Evolutionary conservation across 2,113 vertebrate species (phyloP), one percentile per base, ranked within the genome.

Genomic region (Salminus brasiliensis): DNA sequence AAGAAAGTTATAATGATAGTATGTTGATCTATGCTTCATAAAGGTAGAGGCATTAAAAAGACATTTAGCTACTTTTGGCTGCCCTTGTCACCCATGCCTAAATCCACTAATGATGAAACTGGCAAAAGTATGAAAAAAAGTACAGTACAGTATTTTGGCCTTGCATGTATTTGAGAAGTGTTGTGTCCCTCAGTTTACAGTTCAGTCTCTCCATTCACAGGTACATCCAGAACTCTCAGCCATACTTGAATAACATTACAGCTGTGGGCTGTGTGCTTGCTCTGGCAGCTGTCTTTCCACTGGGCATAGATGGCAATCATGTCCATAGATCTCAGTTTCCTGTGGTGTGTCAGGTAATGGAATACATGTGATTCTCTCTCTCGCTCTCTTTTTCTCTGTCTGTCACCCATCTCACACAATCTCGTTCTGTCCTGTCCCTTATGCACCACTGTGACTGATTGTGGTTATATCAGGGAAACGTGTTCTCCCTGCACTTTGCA

Each of bases 161-260:
- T 39, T 27, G 12, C 10, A 11, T 66, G 30, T 39, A 39, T 66
- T 13, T 7, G 15, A 21, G 11, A n/a, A n/a, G n/a, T n/a, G n/a
- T n/a, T 34, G 7, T 60, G 57, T 60, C 43, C 6, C 2, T 4
- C 36, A 25, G 21, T 7, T 62, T 45, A 62, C 34, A 13, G 23
- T 62, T 29, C 25, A 53, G 21, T 39, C 4, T 72, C 9, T 68
- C 29, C 36, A 11, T 25, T 69, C 36, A 16, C 88, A 97, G 96
- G 88, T 98, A 97, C 82, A 98, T 98, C 84, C 96, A 98, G 93
- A 97, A 98, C 87, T 98, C 96, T 0, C 96, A 98, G 88, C 96
- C 96, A 0, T 96, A 95, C 89, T 92, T 97, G 74, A 98, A 98
- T 89, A 96, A 96, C 87, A 94, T 98, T 92, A 97, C 96, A 0